These are phyloP conservation scores for Aphidoletes aphidimyza DNA, from an alignment of 2,888 invertebrate species.

Conservation along the genomic window DNA sequence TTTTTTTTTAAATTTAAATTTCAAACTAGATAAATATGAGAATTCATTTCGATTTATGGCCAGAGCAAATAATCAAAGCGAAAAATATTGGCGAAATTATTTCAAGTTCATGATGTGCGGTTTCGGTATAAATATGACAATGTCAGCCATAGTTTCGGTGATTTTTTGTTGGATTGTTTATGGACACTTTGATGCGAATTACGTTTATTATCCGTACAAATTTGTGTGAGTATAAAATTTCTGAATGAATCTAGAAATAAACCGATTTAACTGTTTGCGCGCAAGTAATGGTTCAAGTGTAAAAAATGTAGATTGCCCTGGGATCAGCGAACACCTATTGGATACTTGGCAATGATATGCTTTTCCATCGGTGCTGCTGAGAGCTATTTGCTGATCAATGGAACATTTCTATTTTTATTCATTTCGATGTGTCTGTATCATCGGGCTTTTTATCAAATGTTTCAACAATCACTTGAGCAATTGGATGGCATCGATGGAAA, in stretches of 20 bases:
- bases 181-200: not conserved
- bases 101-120: not conserved
- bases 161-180: not conserved
- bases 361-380: not conserved
- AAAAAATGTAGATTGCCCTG: not conserved
- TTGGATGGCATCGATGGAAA: not conserved
- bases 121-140: not conserved
- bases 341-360: not conserved
- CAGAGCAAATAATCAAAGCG: not conserved
- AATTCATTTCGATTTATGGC: not conserved
- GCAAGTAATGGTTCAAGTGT: not conserved
- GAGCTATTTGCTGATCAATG: not conserved
- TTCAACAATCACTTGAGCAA: not conserved
- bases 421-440: constrained; percentile 5
- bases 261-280: not conserved
- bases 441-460: not conserved
- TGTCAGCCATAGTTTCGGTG: not conserved
- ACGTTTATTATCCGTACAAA: not conserved
- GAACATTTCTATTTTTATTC: not conserved
- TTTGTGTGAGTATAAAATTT: not conserved
- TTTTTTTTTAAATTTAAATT: too few relatives aligned
- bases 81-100: not conserved
- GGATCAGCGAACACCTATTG: not conserved
- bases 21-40: not conserved
- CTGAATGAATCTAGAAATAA: not conserved